These are phyloP conservation scores for Metalampra italica DNA, from an alignment of 2,888 invertebrate species.

Conservation along the genomic window DNA sequence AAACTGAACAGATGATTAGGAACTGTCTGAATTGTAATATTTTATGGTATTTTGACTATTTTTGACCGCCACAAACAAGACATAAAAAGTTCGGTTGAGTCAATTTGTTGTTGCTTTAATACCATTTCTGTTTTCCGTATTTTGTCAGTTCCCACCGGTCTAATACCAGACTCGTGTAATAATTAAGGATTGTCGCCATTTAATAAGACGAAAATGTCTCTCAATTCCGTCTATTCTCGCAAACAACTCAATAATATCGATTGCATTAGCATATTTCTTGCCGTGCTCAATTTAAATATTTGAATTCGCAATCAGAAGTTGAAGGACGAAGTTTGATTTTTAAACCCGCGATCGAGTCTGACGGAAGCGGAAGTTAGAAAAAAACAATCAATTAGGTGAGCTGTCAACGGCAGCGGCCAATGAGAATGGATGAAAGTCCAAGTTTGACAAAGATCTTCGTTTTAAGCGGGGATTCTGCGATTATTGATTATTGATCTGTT, in stretches of 20 bases:
- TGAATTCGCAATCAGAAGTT: conserved; percentile 56
- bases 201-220: no score
- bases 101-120: no score
- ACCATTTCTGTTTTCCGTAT: no score
- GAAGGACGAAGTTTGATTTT: conserved; percentile 32
- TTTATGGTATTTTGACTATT: conserved; percentile 30
- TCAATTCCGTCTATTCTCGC: neutral
- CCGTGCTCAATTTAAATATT: conserved; percentile 40
- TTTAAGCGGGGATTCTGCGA: conserved; percentile 11
- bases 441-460: conserved; percentile 17
- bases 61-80: conserved; percentile 26
- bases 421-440: conserved; percentile 19
- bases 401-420: conserved; percentile 58
- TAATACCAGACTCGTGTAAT: no score
- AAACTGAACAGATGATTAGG: conserved; percentile 35
- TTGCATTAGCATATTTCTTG: conserved; percentile 45
- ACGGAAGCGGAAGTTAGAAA: conserved; percentile 35
- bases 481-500: conserved; percentile 16
- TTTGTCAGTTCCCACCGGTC: no score
- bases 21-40: conserved; percentile 31
- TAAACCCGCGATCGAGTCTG: conserved; percentile 36
- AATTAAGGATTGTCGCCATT: no score
- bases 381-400: conserved; percentile 71
- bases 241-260: conserved; percentile 15
- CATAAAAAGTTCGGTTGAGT: neutral